Evolutionary conservation across 2,113 vertebrate species (phyloP), one percentile per base, ranked within the genome.

Genomic region (Pseudois nayaur): DNA sequence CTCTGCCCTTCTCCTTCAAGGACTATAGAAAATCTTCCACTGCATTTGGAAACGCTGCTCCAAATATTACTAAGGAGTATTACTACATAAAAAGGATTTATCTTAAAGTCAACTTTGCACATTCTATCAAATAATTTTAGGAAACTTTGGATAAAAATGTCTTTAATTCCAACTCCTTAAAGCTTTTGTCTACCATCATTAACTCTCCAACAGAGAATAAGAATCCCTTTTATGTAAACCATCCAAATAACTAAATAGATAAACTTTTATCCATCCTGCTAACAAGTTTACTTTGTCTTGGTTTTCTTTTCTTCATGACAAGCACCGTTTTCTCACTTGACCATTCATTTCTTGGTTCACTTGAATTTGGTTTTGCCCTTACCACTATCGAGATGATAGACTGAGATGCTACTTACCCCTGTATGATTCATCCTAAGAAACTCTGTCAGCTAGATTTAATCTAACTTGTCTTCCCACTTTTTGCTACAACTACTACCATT

Each of bases 241-340:
- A 95, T 9, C 3, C 43, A 97, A 94, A 92, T 78, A 93, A 91
- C 45, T 33, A 40, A 86, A 55, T n/a, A 36, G 31, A 74, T 36
- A 91, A 87, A 89, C 1, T 92, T 79, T 31, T 76, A 87, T 16
- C 43, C 19, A 74, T 8, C 55, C 5, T 88, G 59, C 36, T 71
- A 74, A 74, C 7, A 81, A 76, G 19, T 43, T 87, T 45, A 48
- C 23, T 60, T 45, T 55, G 54, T 71, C n/a, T 59, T 23, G 76
- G 25, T 29, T 36, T 3, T 90, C 59, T 88, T 91, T 86, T 54
- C 45, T 94, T 57, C 10, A 40, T 27, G 0, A 79, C 25, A 45
- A 54, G 5, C 43, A 21, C 2, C 19, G 54, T 79, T 90, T 91
- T 67, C 60, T 45, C 16, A 88, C 21, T 23, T 81, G 76, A 40